Evolutionary conservation across 2,888 invertebrate species (phyloP).

Genomic region (Rotaria magnacalcarata): DNA sequence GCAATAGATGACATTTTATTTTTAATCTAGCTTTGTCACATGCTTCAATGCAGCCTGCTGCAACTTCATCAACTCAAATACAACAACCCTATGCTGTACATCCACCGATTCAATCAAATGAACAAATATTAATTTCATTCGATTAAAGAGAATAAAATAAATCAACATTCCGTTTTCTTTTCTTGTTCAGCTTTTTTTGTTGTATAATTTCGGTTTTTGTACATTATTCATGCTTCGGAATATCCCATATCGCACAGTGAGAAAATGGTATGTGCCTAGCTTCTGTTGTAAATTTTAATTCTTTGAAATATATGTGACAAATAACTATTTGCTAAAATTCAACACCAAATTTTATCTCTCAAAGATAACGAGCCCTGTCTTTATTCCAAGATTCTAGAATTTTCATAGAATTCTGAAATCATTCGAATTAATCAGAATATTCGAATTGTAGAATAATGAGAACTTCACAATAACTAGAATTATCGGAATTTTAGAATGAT

Average conservation of each 20-base stretch:
- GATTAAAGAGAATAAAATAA: background rate
- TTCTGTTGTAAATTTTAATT: background rate
- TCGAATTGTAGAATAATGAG: too few relatives aligned
- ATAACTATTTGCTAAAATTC: too few relatives aligned
- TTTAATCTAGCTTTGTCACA: background rate
- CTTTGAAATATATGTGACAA: background rate
- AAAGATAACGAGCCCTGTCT: too few relatives aligned
- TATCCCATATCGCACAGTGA: background rate
- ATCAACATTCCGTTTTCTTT: background rate
- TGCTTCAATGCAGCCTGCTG: background rate
- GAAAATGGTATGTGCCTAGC: background rate
- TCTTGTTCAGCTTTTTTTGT: background rate
- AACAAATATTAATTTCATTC: background rate
- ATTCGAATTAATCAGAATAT: too few relatives aligned
- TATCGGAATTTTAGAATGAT: too few relatives aligned
- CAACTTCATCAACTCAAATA: background rate
- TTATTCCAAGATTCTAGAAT: too few relatives aligned
- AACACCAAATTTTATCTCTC: too few relatives aligned
- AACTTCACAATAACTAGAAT: too few relatives aligned
- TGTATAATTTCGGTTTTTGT: background rate
- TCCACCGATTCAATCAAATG: background rate
- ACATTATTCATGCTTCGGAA: background rate
- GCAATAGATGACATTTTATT: background rate
- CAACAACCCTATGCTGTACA: background rate
- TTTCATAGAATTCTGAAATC: too few relatives aligned